Base-by-base conservation (phyloP, 1,140 invertebrate species). In the Yoshiicerus persimilis region DNA sequence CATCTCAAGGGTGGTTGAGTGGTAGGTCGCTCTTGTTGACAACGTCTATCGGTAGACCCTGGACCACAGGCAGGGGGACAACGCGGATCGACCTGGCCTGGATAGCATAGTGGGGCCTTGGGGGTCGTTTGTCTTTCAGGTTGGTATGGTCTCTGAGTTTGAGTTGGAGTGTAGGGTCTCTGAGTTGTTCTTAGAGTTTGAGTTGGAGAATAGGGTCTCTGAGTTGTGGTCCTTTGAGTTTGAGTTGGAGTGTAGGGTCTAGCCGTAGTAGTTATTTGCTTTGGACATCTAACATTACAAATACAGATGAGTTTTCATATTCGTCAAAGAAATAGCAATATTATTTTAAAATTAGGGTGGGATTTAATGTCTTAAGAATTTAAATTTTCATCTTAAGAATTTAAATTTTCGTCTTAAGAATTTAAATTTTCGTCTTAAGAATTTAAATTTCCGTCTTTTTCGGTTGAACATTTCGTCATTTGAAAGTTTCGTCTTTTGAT, bases 221-320 rank as follows among this genome's bases (percentile, higher is more conserved):
- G 91, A 84, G 89, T 89, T 27, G 90, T 2, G 90, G 92, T 5
- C 92, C 92, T 20, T 92, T 92, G 86, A 86, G 91, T 16, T 91
- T 92, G 36, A 89, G 90, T 84, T 86, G 62, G 20, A 34, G 23
- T 32, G 38, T 39, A 41, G 4, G 56, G 2, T 70, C 16, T 41
- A 1, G 10, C 39, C 23, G 56, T 70, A 30, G 66, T 27, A 9
- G 66, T 27, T 13, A 25, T 27, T 70, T 70, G 66, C 16, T 70
- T 27, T 23, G 66, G 66, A 30, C 66, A 70, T 10, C 66, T 70
- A 70, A 62, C 39, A 41, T 41, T 41, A 23, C 20, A 62, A 10
- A 20, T 23, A 4, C 16, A 62, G 1, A 62, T 62, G 11, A 23
- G 20, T 23, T 6, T 62, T 25, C 6, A 1, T 11, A 20, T n/a